phyloP scores from a whole-genome alignment of 2,113 vertebrate species.

The Synodontis membranacea region DNA sequence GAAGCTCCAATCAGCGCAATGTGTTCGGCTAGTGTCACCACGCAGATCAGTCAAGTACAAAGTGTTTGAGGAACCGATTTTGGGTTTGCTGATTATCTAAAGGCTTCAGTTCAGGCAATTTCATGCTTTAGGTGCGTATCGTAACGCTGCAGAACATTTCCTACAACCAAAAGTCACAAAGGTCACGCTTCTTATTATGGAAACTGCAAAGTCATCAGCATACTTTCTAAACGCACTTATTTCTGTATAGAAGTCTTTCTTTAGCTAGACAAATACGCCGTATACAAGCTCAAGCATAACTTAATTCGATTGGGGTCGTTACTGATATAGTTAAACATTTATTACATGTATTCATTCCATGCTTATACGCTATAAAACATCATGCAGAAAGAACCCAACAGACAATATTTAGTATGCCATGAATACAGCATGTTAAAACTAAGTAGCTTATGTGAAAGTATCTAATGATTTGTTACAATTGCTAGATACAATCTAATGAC shows the following conservation, averaged over 20 bases:
- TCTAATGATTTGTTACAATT: neutral
- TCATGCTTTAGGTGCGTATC: constrained; percentile 3
- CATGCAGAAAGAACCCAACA: neutral
- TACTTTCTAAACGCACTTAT: neutral
- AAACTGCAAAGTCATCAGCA: neutral
- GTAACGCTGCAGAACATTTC: neutral
- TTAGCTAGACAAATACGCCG: neutral
- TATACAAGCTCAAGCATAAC: neutral
- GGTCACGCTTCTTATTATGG: neutral
- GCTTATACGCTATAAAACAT: neutral
- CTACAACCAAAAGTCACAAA: neutral
- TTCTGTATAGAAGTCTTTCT: neutral
- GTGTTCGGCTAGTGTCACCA: neutral
- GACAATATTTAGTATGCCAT: neutral
- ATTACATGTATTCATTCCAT: neutral
- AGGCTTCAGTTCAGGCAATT: constrained; percentile 12
- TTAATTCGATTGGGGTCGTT: neutral
- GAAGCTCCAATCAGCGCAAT: neutral
- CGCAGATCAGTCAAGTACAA: neutral
- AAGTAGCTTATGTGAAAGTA: neutral
- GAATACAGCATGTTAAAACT: neutral
- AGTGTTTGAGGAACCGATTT: neutral
- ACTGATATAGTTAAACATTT: neutral
- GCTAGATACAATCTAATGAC: neutral
- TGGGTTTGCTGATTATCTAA: constrained; percentile 19